Base-by-base conservation (phyloP, 2,888 invertebrate genomes). In the Cephus sareptanus region DNA sequence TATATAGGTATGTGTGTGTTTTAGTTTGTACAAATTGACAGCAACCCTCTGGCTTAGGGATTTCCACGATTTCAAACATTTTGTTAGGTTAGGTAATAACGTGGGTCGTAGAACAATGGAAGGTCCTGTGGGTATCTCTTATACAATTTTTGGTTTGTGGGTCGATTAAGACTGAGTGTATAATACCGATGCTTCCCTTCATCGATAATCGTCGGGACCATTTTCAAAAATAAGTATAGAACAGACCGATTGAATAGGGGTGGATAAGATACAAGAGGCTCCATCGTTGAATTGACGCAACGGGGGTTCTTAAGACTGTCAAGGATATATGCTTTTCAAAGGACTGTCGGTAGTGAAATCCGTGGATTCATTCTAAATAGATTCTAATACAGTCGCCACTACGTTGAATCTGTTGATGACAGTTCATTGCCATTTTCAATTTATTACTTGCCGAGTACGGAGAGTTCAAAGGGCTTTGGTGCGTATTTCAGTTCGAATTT, bases 361-460 rank as follows among this genome's bases (percentile, higher is more conserved):
- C 33, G 31, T 34, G 31, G 71, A 71, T 34, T 23, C 56, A 23
- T 9, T 31, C 34, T 71, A 71, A 71, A 71, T 71, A 34, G 31
- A 31, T 13, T 33, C 33, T 71, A 71, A 71, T 71, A 11, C 31
- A 33, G 71, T 71, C 31, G 31, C 34, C 31, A 34, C 34, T 31
- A 34, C 13, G 13, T 71, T 31, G 71, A n/a, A 71, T 71, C 71
- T 71, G 71, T 71, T 15, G 34, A 31, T 23, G 71, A 23, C 71
- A 71, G 71, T 71, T 15, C 34, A 71, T 71, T 71, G 34, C 34
- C 71, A 34, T 71, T 71, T 71, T 34, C 33, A 71, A 56, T 56
- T 23, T 56, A 23, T 56, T 23, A 23, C 56, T 56, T 23, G 2
- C 56, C 56, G 56, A 56, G 56, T 23, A 56, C 23, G 2, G 56